Percentiles rank a stretch among this genome's conserved stretches.
These are phyloP conservation scores for Sebastes taczanowskii DNA, from an alignment of 2,797 vertebrate species.

Conservation along the genomic window DNA sequence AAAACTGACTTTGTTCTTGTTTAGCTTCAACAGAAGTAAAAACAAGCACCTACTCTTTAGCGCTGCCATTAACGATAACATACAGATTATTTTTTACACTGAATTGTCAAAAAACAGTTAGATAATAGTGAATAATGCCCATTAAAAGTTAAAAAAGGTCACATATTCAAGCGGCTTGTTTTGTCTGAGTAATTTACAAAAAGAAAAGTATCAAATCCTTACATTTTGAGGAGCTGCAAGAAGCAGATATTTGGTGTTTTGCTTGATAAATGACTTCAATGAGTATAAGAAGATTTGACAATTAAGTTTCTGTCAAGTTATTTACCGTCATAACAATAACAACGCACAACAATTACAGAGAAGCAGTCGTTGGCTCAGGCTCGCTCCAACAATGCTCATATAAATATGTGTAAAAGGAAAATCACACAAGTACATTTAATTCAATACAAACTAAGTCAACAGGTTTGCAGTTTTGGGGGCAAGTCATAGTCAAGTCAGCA, in stretches of 20 bases:
- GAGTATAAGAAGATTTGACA: neutral
- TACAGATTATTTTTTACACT: neutral
- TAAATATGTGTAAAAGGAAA: too few species aligned
- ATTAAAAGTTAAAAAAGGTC: neutral
- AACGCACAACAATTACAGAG: neutral
- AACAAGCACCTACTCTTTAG: neutral
- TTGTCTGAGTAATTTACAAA: neutral
- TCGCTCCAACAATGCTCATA: too few species aligned
- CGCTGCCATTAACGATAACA: neutral
- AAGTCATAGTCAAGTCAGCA: too few species aligned
- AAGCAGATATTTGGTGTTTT: neutral
- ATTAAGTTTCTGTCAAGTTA: neutral
- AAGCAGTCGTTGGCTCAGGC: neutral
- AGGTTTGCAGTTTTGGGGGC: too few species aligned
- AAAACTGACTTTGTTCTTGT: neutral
- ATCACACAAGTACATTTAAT: neutral
- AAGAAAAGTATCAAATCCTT: neutral
- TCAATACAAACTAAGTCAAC: neutral
- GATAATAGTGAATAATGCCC: neutral
- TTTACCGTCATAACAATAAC: neutral
- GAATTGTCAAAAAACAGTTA: neutral
- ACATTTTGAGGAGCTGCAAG: neutral
- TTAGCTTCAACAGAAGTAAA: neutral
- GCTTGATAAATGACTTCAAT: neutral
- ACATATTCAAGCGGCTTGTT: neutral